Evolutionary conservation across 2,113 vertebrate genomes (phyloP), one percentile per base, ranked within the genome.

Genomic region (Porphyrio hochstetteri): DNA sequence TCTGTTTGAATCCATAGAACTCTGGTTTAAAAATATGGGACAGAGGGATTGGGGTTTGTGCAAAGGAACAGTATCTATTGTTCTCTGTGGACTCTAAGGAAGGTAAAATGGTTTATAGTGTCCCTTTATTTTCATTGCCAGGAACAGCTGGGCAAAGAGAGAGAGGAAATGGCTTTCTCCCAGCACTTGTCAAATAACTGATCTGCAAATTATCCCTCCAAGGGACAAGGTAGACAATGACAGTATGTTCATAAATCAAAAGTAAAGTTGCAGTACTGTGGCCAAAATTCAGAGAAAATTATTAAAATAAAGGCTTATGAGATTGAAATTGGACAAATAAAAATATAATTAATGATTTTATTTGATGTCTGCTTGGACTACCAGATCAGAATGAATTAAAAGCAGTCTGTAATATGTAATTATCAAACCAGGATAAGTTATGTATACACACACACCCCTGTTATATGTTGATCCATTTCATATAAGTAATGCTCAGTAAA

Each of bases 151-250:
- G 38, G 31, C 36, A 71, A 60, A 68, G 60, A 92, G 44, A 92
- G 44, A 76, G 33, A 75, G 57, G 24, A 86, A 93, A 93, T 79
- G 69, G 52, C 83, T 93, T 94, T 78, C n/a, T 50, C 80, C 46
- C 65, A 88, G 57, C 52, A 46, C 57, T 91, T 88, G 44, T 89
- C 72, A 95, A 88, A 82, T 50, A 92, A 93, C 61, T 31, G 53
- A 90, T 82, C 68, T 29, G 4, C 60, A 90, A 28, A 61, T 78
- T 74, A 33, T 46, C 13, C 56, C 55, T 95, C 82, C 35, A 68
- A 71, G 65, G 57, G 31, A 83, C 46, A 72, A 92, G 24, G 40
- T 16, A 81, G 56, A 79, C 48, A 71, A 52, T 38, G 24, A 44
- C 13, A 84, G 13, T 65, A 42, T 92, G 69, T 19, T 88, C 48